Percentiles rank a stretch among this genome's conserved stretches.
phyloP scores from a whole-genome alignment of 2,113 vertebrate genomes.

The Recurvirostra avosetta region DNA sequence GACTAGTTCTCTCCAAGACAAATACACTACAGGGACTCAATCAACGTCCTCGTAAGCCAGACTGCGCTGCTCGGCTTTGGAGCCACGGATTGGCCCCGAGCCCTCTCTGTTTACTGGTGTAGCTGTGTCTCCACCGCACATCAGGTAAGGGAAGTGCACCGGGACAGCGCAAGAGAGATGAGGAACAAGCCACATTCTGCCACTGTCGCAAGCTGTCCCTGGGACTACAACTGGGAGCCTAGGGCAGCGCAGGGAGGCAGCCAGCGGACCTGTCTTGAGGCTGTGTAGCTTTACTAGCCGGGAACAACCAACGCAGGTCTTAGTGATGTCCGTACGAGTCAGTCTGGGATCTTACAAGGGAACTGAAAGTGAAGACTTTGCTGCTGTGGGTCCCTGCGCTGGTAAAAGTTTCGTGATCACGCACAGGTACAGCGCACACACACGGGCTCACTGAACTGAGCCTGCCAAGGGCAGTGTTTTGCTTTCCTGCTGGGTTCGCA shows the following conservation, averaged over 20 bases:
- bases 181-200: background rate
- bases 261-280: background rate
- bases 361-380: background rate
- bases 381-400: background rate
- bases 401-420: background rate
- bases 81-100: background rate
- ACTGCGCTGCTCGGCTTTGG: background rate
- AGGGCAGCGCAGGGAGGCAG: background rate
- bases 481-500: background rate
- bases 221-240: background rate
- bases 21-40: background rate
- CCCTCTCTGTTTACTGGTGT: background rate
- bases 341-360: background rate
- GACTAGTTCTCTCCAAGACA: background rate
- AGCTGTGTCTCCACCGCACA: background rate
- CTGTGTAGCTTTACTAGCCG: background rate
- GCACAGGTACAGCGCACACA: rapidly evolving
- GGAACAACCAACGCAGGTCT: background rate
- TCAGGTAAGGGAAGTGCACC: background rate
- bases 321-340: background rate
- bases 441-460: background rate
- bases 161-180: background rate
- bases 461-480: background rate
- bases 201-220: background rate
- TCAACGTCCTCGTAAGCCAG: background rate